Percentiles rank a stretch among this genome's conserved stretches.
Evolutionary conservation across 2,113 vertebrate species (phyloP).

Genomic region (Echinops telfairi): DNA sequence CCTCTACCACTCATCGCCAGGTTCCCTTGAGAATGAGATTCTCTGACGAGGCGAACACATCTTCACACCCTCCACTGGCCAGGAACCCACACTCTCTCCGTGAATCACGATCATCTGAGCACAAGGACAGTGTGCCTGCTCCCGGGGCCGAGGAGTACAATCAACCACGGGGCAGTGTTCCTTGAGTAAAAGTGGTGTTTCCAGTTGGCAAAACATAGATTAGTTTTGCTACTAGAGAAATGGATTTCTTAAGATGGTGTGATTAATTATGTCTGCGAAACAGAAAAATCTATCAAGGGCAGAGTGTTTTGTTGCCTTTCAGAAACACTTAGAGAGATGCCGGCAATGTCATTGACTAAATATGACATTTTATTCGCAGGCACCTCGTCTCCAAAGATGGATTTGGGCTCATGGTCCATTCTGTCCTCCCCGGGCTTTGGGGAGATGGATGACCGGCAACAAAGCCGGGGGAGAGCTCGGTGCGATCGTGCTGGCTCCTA

Average conservation of each 20-base stretch:
- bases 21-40: background rate
- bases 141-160: background rate
- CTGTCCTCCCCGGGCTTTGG: background rate
- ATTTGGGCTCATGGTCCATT: background rate
- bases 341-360: background rate
- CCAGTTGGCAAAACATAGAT: slow-evolving; percentile 65
- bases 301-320: slow-evolving; percentile 49
- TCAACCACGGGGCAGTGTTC: background rate
- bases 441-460: background rate
- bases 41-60: background rate
- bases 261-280: slow-evolving; percentile 67
- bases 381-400: background rate
- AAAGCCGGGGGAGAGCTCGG: background rate
- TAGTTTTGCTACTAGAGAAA: slow-evolving; percentile 64
- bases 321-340: slow-evolving; percentile 45
- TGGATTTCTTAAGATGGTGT: slow-evolving; percentile 59
- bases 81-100: background rate
- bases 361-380: background rate
- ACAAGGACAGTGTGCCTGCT: fast-evolving
- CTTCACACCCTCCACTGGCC: fast-evolving
- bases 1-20: background rate
- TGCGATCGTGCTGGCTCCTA: background rate
- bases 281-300: slow-evolving; percentile 72
- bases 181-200: slow-evolving; percentile 47
- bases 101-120: background rate